These are phyloP conservation scores for Pavo muticus DNA, from an alignment of 2,113 vertebrate species.

Conservation along the genomic window DNA sequence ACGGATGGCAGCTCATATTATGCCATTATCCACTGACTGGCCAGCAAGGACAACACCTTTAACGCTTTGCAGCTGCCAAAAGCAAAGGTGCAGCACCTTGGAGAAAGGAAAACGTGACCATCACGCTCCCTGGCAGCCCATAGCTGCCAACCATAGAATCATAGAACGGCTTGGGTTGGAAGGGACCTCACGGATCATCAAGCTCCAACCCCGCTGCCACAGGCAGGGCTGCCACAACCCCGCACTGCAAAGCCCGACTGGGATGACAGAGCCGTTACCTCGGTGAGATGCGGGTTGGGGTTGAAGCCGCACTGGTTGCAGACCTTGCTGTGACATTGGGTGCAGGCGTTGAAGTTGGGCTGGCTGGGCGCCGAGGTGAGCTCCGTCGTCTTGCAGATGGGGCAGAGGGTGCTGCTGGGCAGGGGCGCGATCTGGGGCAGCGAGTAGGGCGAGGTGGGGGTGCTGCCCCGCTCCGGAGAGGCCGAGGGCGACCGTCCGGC, in stretches of 20 bases:
- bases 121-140: background rate
- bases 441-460: conserved; percentile 95
- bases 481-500: conserved; percentile 81
- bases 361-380: conserved; percentile 89
- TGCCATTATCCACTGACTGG: background rate
- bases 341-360: conserved; percentile 94
- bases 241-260: background rate
- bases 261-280: conserved; percentile 81
- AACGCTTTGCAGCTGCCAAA: background rate
- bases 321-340: conserved; percentile 93
- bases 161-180: too few species aligned
- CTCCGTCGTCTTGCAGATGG: conserved; percentile 97
- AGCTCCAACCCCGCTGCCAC: too few species aligned
- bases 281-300: conserved; percentile 96
- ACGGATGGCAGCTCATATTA: background rate
- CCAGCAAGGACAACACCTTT: background rate
- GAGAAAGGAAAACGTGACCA: background rate
- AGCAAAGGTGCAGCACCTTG: background rate
- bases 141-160: background rate
- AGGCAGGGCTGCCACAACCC: too few species aligned
- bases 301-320: conserved; percentile 99
- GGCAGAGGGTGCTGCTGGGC: conserved; percentile 97
- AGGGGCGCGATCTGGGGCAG: conserved; percentile 97
- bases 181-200: too few species aligned
- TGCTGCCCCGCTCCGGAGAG: conserved; percentile 91